phyloP scores from a whole-genome alignment of 2,888 invertebrate species.

The Conomelus anceps region DNA sequence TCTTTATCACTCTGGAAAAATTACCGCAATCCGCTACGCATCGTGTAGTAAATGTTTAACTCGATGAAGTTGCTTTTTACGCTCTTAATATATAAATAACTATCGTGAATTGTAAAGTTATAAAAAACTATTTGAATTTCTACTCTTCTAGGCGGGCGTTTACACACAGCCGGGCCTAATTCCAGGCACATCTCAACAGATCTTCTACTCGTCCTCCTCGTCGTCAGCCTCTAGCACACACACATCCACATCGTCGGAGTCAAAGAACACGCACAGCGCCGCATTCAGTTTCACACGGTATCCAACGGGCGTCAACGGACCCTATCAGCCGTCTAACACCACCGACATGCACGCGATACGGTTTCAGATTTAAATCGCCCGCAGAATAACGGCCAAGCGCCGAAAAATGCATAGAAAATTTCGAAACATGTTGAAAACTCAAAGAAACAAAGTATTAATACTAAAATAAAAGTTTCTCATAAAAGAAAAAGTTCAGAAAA shows the following conservation, averaged over 20 bases:
- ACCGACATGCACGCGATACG: not conserved
- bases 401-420: too few relatives aligned
- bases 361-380: not conserved
- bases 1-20: too few relatives aligned
- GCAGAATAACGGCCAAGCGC: not conserved
- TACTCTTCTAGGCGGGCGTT: not conserved
- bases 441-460: too few relatives aligned
- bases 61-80: not conserved
- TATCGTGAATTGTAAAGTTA: not conserved
- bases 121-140: not conserved
- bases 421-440: too few relatives aligned
- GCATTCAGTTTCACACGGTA: not conserved
- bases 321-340: not conserved
- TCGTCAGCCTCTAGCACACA: not conserved
- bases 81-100: not conserved
- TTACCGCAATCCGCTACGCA: too few relatives aligned
- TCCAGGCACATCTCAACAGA: not conserved
- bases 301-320: not conserved
- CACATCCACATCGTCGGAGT: not conserved
- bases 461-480: too few relatives aligned
- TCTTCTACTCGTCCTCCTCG: not conserved
- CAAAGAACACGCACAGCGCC: not conserved
- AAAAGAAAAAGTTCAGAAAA: too few relatives aligned
- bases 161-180: not conserved
- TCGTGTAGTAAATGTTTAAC: too few relatives aligned